Evolutionary conservation across 2,113 vertebrate genomes (phyloP).

Genomic region (Eptesicus fuscus): DNA sequence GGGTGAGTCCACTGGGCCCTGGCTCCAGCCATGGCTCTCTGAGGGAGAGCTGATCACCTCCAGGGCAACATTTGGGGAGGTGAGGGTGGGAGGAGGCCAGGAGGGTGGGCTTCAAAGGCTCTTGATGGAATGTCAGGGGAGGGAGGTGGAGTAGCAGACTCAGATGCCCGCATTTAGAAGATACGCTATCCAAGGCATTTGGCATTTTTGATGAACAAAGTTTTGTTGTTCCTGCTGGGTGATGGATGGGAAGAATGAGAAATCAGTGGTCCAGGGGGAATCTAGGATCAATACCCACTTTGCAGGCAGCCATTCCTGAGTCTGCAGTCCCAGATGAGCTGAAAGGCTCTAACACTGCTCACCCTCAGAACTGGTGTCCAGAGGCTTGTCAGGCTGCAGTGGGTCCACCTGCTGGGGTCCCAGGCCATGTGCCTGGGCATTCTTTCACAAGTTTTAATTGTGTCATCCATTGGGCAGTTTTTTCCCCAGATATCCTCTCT

Average conservation of each 20-base stretch:
- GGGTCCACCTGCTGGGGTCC: neutral
- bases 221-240: neutral
- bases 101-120: neutral
- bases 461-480: neutral
- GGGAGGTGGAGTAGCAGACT: neutral
- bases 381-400: neutral
- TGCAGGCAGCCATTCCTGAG: slow-evolving; percentile 44
- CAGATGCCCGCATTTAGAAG: neutral
- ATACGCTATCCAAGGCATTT: slow-evolving; percentile 25
- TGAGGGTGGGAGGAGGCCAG: neutral
- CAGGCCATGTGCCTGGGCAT: fast-evolving
- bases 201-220: slow-evolving; percentile 17
- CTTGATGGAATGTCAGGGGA: neutral
- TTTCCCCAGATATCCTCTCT: neutral
- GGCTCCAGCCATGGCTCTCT: neutral
- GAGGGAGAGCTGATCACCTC: neutral
- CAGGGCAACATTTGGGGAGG: neutral
- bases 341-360: neutral
- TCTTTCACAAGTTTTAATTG: neutral
- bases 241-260: slow-evolving; percentile 55
- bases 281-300: slow-evolving; percentile 52
- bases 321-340: neutral
- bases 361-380: neutral
- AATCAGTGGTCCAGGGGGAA: slow-evolving; percentile 47
- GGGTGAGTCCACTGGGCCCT: slow-evolving; percentile 84